Base-by-base conservation (phyloP, 2,888 invertebrate genomes). In the Dryococelus australis region DNA sequence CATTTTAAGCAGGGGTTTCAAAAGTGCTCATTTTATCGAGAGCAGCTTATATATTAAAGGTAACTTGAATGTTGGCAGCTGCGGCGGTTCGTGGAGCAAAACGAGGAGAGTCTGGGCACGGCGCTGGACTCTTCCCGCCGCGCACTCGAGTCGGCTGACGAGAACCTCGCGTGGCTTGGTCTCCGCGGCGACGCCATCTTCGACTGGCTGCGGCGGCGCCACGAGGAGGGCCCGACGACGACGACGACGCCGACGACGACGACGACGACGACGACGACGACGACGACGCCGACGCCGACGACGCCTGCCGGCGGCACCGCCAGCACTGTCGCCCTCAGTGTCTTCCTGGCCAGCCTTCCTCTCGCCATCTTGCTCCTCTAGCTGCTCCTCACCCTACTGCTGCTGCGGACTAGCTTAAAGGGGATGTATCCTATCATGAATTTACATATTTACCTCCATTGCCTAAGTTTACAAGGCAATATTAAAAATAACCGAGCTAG, bases 71-170 rank as follows among this genome's bases (percentile, higher is more conserved):
- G n/a, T n/a, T n/a, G n/a, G 28, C 27, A 83, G 83, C 43, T 83
- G 43, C 83, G 83, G 83, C 12, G 43, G 83, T 83, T 83, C 83
- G 83, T 83, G 27, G 83, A 83, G 24, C 16, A 83, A 9, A 26
- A 83, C 83, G 16, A 83, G 83, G 43, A 27, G 2, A 35, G 24
- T 16, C 83, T 83, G 43, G 83, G 83, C 83, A 83, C 83, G 35
- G 83, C 83, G 13, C 43, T 83, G 83, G 83, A 24, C 16, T 28
- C 83, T 6, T 83, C 83, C 20, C 83, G 27, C 27, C 28, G 27
- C 27, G 83, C 83, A 28, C 27, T 83, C 0, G 83, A 83, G 83
- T 13, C 83, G 10, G 83, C 43, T 6, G 83, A 83, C 16, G 83
- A 83, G 43, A 83, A 83, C 43, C 28, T 83, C 16, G 83, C 43